Base-by-base conservation (phyloP, 2,888 invertebrate genomes). In the Zaprionus bogoriensis region DNA sequence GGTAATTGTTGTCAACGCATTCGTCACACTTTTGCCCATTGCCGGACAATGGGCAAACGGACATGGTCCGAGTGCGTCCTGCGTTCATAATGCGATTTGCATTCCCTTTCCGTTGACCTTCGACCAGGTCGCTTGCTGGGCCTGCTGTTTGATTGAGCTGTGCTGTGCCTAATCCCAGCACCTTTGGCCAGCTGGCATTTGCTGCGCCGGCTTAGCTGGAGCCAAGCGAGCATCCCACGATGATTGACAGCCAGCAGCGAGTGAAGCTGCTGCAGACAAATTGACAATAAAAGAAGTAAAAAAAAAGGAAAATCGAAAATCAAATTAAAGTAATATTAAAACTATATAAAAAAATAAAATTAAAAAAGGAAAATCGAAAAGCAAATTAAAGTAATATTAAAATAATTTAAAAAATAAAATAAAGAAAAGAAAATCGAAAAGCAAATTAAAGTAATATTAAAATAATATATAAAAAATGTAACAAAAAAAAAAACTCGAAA, bases 51-150 rank as follows among this genome's bases (percentile, higher is more conserved):
- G 68, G 61, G 20, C 23, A 38, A 17, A 14, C 63, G 62, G 59
- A 62, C 68, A 67, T 59, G 46, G 74, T 54, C 73, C 77, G 55
- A 69, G 59, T 10, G 14, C 30, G 52, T 69, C 71, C 80, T 71
- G 88, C 85, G 85, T 89, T 87, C 86, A 87, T 89, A 89, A 89
- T 88, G 82, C 88, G 89, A 89, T 89, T 89, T 89, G 87, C 89
- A 89, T 89, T 86, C 69, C 69, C 79, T 71, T 75, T 73, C 54
- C 22, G 10, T 45, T 48, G 41, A 12, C 51, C 44, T 57, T 75
- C 27, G 47, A 6, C 38, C 25, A 12, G n/a, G 32, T 28, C 27
- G 25, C 30, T 38, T 44, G 25, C 17, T 45, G 28, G 60, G 71
- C 77, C 80, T 73, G 80, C 78, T 73, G 78, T 66, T 78, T 78